Conservation (phyloP, 2,888 invertebrate genomes). For the Chalcosyrphus nemorum region DNA sequence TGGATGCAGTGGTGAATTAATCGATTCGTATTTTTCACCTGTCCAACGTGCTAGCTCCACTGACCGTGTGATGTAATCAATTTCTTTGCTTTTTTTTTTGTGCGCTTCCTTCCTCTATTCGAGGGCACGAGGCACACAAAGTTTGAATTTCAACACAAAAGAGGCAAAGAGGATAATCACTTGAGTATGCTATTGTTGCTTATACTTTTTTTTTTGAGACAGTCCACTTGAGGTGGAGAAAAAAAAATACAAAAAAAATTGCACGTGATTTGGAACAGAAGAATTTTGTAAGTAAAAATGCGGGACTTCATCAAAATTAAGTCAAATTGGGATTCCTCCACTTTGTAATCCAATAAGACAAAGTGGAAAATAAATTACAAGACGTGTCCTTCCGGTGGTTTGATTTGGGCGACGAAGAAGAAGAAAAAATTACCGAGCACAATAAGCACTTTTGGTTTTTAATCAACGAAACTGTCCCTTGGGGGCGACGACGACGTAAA, state of each 20-base stretch:
- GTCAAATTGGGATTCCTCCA: neutral
- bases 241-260: too few relatives aligned
- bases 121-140: neutral
- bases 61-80: slow-evolving; percentile 69
- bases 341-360: slow-evolving; percentile 3
- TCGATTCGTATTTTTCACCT: slow-evolving; percentile 67
- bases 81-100: slow-evolving; percentile 33
- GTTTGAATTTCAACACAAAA: slow-evolving; percentile 54
- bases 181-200: slow-evolving; percentile 33
- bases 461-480: neutral
- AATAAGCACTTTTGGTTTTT: neutral
- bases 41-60: slow-evolving; percentile 51
- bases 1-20: slow-evolving; percentile 62
- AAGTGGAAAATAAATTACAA: slow-evolving; percentile 22
- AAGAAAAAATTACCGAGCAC: neutral
- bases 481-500: too few relatives aligned
- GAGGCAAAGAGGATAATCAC: slow-evolving; percentile 57
- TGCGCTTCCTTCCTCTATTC: neutral
- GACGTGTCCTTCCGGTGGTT: slow-evolving; percentile 6
- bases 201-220: slow-evolving; percentile 1
- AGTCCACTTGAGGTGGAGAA: neutral
- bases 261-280: slow-evolving; percentile 39
- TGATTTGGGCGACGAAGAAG: neutral
- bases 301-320: slow-evolving; percentile 2
- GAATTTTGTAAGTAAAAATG: neutral